Evolutionary conservation across 1,140 invertebrate genomes (phyloP).

Genomic region (Drosophila carrolli): DNA sequence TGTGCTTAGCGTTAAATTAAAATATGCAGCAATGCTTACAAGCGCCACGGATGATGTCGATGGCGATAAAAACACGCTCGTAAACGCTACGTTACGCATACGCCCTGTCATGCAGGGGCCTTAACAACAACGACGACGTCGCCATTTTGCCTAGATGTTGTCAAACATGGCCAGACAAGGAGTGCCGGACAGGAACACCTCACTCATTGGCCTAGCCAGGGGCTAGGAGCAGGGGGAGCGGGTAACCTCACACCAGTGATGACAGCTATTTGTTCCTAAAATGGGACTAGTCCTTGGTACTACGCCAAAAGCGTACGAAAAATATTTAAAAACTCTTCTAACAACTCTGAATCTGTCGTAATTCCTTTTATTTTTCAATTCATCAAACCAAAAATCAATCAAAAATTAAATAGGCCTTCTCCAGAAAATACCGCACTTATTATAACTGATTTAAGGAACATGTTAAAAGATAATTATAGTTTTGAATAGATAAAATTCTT

Average conservation of each 20-base stretch:
- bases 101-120: constrained; percentile 50
- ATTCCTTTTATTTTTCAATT: no score
- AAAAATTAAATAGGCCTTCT: no score
- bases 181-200: constrained; percentile 57
- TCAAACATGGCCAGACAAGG: constrained; percentile 42
- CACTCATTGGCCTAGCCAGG: constrained; percentile 39
- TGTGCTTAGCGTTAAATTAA: constrained; percentile 54
- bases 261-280: not conserved
- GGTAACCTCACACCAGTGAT: constrained; percentile 15
- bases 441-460: no score
- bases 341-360: no score
- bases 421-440: no score
- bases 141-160: constrained; percentile 52
- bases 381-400: no score
- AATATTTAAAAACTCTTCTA: no score
- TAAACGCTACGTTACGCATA: constrained; percentile 65
- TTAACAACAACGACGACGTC: constrained; percentile 31
- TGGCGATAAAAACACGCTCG: constrained; percentile 63
- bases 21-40: constrained; percentile 49
- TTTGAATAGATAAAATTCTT: no score
- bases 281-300: not conserved
- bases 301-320: no score
- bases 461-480: no score
- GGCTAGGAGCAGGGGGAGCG: not conserved
- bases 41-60: constrained; percentile 53